Conservation (phyloP, 2,888 invertebrate genomes). For the Branchellion lobata region DNA sequence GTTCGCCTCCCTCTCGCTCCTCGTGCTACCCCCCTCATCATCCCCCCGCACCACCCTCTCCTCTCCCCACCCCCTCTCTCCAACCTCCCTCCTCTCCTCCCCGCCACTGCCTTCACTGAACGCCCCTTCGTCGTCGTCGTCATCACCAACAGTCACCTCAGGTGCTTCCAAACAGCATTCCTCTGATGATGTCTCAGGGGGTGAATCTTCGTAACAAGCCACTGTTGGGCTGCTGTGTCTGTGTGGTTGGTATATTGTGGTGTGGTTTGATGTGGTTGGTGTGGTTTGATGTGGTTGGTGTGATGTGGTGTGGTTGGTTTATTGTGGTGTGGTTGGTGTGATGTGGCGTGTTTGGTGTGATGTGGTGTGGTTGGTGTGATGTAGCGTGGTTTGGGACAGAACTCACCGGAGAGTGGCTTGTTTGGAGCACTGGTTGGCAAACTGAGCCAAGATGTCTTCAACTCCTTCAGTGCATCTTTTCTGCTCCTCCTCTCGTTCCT, state of each 20-base stretch:
- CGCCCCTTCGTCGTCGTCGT: slow-evolving; percentile 36
- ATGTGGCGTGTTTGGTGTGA: slow-evolving; percentile 16
- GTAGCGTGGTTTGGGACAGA: too few relatives aligned
- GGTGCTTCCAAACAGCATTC: slow-evolving; percentile 32
- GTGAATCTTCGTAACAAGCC: slow-evolving; percentile 27
- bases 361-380: slow-evolving; percentile 21
- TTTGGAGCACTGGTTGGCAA: slow-evolving; percentile 34
- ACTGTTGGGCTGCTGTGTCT: not conserved
- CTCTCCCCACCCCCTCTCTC: not conserved
- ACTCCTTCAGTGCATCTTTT: slow-evolving; percentile 16
- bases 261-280: not conserved
- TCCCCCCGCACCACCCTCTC: slow-evolving; percentile 22
- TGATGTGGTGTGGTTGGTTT: not conserved
- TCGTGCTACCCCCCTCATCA: slow-evolving; percentile 43
- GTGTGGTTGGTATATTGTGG: not conserved
- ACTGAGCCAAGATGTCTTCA: slow-evolving; percentile 32
- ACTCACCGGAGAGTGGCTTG: slow-evolving; percentile 8
- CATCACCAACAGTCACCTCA: slow-evolving; percentile 36
- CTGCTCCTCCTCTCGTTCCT: not conserved
- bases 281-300: slow-evolving; percentile 5
- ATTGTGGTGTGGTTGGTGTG: slow-evolving; percentile 11
- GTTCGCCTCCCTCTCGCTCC: slow-evolving; percentile 45
- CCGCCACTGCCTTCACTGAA: not conserved
- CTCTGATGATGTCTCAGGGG: slow-evolving; percentile 40
- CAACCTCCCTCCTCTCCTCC: slow-evolving; percentile 27